Evolutionary conservation across 2,888 invertebrate genomes (phyloP), one percentile per base, ranked within the genome.

Genomic region (Ganaspis brasiliensis): DNA sequence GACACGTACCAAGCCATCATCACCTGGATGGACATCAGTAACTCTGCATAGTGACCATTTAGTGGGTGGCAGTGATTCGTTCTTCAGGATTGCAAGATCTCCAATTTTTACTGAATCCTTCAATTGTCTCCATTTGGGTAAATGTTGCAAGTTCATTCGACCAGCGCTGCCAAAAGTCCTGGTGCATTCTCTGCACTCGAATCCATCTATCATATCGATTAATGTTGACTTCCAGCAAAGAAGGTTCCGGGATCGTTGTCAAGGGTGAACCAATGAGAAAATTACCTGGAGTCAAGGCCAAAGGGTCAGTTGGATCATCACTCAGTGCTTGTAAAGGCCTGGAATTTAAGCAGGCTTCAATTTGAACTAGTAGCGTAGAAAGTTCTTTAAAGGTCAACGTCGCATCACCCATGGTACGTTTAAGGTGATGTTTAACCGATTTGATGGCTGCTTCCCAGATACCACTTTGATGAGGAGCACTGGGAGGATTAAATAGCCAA

Each of bases 101-200:
- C 57, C 57, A 57, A 57, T 8, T 9, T 8, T 3, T 6, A 57
- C 31, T 57, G 14, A 31, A 14, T 21, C 21, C 14, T 57, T 24
- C 57, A 21, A 8, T 21, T 21, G 24, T 26, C 14, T 12, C 70
- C 70, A 70, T 70, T 70, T 70, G 14, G 37, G 19, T n/a, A 40
- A 14, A 14, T 19, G n/a, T 31, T 71, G 71, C 26, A 71, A 52
- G 19, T n/a, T 49, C 71, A 0, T n/a, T 19, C 12, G 49, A 49
- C 71, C 45, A 71, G 5, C 52, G 71, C n/a, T 71, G 21, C 71
- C 71, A 71, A 52, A 71, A n/a, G n/a, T 49, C 16, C 16, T 49
- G 49, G n/a, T n/a, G n/a, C 49, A 49, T 49, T 49, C 16, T 49
- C n/a, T 49, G 49, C n/a, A 49, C 16, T 49, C 14, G 4, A 1